These are phyloP conservation scores for Pangasius sanitwongsei DNA, from an alignment of 2,797 vertebrate species.

Conservation along the genomic window DNA sequence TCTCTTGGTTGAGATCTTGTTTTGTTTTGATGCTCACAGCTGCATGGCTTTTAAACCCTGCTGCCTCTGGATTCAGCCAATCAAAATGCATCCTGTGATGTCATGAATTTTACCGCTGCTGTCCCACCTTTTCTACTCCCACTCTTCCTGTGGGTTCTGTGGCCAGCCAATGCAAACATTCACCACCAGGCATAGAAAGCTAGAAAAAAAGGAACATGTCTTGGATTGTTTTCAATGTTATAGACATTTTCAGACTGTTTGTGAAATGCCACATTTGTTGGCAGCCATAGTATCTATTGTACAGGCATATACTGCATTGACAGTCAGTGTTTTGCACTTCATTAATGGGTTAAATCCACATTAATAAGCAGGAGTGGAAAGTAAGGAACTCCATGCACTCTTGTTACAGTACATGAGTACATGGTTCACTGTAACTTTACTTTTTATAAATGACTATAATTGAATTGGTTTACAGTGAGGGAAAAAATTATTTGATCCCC, in stretches of 20 bases:
- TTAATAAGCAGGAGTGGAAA: background rate
- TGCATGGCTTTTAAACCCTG: slow-evolving; percentile 74
- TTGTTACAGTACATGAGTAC: background rate
- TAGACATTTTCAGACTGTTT: slow-evolving; percentile 35
- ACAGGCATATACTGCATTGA: background rate
- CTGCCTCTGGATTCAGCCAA: slow-evolving; percentile 68
- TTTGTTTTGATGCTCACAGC: slow-evolving; percentile 65
- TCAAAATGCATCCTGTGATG: slow-evolving; percentile 66
- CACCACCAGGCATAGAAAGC: slow-evolving; percentile 50
- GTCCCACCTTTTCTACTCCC: slow-evolving; percentile 77
- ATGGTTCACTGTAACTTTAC: background rate
- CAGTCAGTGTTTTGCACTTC: slow-evolving; percentile 11
- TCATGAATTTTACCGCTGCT: slow-evolving; percentile 77
- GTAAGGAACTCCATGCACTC: background rate
- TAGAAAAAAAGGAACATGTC: slow-evolving; percentile 36
- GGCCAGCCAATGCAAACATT: slow-evolving; percentile 68
- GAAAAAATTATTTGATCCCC: no score
- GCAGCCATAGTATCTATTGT: slow-evolving; percentile 19
- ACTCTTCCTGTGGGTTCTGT: slow-evolving; percentile 81
- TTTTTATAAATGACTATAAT: background rate
- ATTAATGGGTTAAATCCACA: background rate
- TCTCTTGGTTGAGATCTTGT: slow-evolving; percentile 55
- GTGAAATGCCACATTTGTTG: slow-evolving; percentile 34
- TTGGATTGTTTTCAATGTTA: slow-evolving; percentile 49
- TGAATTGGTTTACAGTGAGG: background rate